Conservation (phyloP, 2,888 invertebrate genomes). For the Cotesia congregata region DNA sequence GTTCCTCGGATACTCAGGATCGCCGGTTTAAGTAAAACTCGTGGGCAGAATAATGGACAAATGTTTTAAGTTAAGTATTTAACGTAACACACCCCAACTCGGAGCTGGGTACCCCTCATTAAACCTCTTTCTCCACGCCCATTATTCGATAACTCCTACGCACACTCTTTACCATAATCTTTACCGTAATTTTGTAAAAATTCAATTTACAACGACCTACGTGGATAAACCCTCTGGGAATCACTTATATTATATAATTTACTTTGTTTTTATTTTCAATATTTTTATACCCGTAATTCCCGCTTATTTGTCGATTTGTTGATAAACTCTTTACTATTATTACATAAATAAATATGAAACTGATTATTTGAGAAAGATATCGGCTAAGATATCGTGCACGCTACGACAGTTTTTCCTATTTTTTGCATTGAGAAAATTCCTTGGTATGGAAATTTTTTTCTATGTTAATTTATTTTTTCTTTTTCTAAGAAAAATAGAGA, state of each 20-base stretch:
- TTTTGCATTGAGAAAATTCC: no score
- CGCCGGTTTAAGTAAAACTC: neutral
- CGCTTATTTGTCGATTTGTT: conserved; percentile 39
- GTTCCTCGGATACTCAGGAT: conserved; percentile 46
- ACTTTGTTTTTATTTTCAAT: neutral
- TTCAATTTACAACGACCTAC: conserved; percentile 28
- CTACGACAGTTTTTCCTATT: conserved; percentile 18
- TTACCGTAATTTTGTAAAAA: neutral
- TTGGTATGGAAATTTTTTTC: no score
- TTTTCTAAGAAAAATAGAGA: no score
- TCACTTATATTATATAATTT: conserved; percentile 19
- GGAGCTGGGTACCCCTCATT: neutral
- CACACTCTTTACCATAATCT: neutral
- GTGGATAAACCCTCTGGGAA: conserved; percentile 26
- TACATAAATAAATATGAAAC: conserved; percentile 47
- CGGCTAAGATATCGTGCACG: conserved; percentile 39
- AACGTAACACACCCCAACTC: no score
- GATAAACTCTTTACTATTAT: conserved; percentile 33
- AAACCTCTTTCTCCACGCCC: conserved; percentile 17
- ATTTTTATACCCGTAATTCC: conserved; percentile 41
- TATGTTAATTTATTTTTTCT: no score
- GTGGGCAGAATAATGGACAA: conserved; percentile 31
- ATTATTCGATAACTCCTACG: conserved; percentile 30
- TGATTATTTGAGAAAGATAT: conserved; percentile 51
- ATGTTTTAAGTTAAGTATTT: conserved; percentile 9